These are phyloP conservation scores for Ichneumoninae sp. DNA, from an alignment of 2,888 invertebrate species.

Conservation along the genomic window DNA sequence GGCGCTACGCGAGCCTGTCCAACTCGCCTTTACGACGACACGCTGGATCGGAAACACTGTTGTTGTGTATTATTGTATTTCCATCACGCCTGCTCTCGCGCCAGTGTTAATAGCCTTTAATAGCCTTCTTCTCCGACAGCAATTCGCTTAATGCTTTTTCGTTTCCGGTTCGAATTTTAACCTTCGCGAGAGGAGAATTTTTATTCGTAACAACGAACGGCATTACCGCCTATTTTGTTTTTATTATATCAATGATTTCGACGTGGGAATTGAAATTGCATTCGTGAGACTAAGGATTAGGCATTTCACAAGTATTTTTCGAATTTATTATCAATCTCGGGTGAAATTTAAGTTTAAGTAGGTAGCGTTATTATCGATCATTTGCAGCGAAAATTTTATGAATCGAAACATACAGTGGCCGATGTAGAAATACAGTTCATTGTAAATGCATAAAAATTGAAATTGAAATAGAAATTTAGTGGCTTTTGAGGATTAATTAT, in stretches of 20 bases:
- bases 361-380: neutral
- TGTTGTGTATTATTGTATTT: slow-evolving; percentile 11
- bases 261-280: neutral
- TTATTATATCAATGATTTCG: neutral
- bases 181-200: neutral
- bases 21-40: neutral
- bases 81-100: slow-evolving; percentile 36
- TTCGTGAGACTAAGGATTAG: neutral
- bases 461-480: too few species aligned
- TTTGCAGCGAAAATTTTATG: neutral
- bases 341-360: too few species aligned
- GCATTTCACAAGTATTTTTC: neutral
- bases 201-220: neutral
- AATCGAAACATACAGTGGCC: too few species aligned
- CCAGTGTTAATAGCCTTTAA: slow-evolving; percentile 66
- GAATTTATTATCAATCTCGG: neutral
- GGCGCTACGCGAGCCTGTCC: neutral
- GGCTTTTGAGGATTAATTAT: too few species aligned
- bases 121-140: slow-evolving; percentile 42
- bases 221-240: neutral
- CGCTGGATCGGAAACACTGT: slow-evolving; percentile 12
- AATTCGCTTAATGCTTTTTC: slow-evolving; percentile 12
- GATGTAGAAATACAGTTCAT: too few species aligned
- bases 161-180: neutral
- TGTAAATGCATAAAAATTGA: too few species aligned